phyloP scores from a whole-genome alignment of 53 echinoderm and acorn worm genomes.

The Arbacia lixula region DNA sequence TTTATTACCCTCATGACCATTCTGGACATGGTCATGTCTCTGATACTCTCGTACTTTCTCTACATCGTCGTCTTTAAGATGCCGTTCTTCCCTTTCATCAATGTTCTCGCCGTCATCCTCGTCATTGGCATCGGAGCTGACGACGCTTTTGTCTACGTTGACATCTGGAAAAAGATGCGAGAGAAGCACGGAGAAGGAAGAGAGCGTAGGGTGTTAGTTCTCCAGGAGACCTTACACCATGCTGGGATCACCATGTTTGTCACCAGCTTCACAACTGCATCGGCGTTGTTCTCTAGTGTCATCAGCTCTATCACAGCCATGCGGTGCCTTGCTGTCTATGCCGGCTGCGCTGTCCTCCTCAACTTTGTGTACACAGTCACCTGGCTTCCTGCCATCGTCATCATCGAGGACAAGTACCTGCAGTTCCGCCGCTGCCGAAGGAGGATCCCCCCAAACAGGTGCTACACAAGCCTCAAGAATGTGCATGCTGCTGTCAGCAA shows the following conservation, averaged over 20 bases:
- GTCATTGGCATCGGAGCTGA: conserved; percentile 92
- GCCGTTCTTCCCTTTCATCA: conserved; percentile 89
- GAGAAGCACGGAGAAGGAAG: neutral
- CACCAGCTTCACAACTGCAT: conserved; percentile 86
- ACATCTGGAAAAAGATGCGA: conserved; percentile 75
- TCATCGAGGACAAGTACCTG: conserved; percentile 73
- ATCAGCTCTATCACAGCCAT: conserved; percentile 91
- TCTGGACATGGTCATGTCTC: conserved; percentile 81
- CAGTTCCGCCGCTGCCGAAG: conserved; percentile 5
- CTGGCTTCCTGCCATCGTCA: conserved; percentile 86
- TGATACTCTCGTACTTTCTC: conserved; percentile 75
- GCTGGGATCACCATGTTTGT: conserved; percentile 87
- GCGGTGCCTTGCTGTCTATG: conserved; percentile 81
- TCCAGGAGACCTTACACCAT: conserved; percentile 74
- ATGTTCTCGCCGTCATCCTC: conserved; percentile 73
- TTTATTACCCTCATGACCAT: conserved; percentile 80
- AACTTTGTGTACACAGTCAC: conserved; percentile 88
- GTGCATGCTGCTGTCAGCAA: neutral
- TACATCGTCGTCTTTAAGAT: conserved; percentile 73
- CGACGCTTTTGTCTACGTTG: conserved; percentile 86
- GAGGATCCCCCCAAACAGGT: conserved; percentile 23
- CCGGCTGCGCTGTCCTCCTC: conserved; percentile 79
- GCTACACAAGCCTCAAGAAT: conserved; percentile 52
- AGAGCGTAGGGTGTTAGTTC: conserved; percentile 40
- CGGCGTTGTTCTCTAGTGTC: conserved; percentile 73